A percentile compares a stretch with the other conserved stretches of the same genome.
These are phyloP conservation scores for Tachina grossa DNA, from an alignment of 2,888 invertebrate genomes.

Conservation along the genomic window DNA sequence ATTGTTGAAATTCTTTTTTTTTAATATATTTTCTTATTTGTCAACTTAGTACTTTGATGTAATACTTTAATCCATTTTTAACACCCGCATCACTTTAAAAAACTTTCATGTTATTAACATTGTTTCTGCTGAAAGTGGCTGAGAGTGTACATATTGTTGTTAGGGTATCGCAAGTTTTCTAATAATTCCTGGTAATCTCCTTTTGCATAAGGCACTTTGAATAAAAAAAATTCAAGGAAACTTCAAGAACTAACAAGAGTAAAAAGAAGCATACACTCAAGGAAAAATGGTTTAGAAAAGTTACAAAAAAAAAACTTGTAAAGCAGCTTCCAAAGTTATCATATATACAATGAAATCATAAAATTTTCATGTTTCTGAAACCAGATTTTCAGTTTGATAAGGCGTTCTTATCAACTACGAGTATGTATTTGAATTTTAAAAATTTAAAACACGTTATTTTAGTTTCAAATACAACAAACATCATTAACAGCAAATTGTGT, in stretches of 20 bases:
- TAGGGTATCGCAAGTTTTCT: constrained; percentile 59
- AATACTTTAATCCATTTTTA: constrained; percentile 59
- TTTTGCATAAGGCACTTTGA: constrained; percentile 19
- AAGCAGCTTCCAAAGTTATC: too few species aligned
- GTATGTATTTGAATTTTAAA: too few species aligned
- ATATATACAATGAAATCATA: too few species aligned
- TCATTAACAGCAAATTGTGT: too few species aligned
- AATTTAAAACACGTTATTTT: too few species aligned
- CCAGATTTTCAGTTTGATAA: too few species aligned
- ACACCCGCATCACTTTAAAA: constrained; percentile 57
- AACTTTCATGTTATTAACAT: not conserved
- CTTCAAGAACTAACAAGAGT: not conserved
- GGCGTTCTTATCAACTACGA: too few species aligned
- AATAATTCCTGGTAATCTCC: constrained; percentile 63
- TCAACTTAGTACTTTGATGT: constrained; percentile 51
- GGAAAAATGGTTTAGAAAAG: not conserved
- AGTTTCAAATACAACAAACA: too few species aligned
- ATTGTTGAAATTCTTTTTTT: constrained; percentile 6
- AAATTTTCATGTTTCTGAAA: too few species aligned
- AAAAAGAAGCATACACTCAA: constrained; percentile 10
- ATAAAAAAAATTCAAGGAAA: constrained; percentile 1
- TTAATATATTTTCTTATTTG: constrained; percentile 22
- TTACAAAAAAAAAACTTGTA: too few species aligned
- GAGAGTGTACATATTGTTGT: constrained; percentile 19
- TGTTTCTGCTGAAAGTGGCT: constrained; percentile 25